These are phyloP conservation scores for Eumaeus atala DNA, from an alignment of 1,140 invertebrate species.

Conservation along the genomic window DNA sequence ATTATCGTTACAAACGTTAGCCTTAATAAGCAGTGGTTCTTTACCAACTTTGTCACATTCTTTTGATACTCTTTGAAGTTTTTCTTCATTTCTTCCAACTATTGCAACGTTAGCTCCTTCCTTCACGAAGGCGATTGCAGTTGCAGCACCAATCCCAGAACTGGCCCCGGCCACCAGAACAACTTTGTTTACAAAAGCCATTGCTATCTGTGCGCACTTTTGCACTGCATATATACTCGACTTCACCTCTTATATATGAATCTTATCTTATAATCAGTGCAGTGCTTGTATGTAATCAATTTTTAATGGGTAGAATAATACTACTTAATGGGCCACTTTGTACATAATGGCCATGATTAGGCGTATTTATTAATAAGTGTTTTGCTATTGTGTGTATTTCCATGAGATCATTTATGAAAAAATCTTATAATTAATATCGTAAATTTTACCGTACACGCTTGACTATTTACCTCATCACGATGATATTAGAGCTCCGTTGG, in stretches of 20 bases:
- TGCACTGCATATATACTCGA: neutral
- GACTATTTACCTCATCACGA: no score
- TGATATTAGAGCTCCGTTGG: no score
- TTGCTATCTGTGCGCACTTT: neutral
- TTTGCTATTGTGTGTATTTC: no score
- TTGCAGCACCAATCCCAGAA: constrained; percentile 20
- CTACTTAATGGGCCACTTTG: no score
- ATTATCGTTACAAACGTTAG: constrained; percentile 17
- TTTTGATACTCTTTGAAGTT: constrained; percentile 14
- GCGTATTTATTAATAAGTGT: no score
- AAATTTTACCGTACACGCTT: no score
- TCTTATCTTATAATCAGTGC: neutral
- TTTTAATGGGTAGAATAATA: no score
- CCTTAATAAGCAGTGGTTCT: constrained; percentile 17
- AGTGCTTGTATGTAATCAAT: no score
- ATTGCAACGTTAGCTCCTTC: constrained; percentile 21
- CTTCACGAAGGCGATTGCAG: constrained; percentile 18
- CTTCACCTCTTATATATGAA: neutral
- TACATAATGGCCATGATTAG: no score
- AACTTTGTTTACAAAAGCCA: constrained; percentile 19
- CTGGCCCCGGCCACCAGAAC: constrained; percentile 20
- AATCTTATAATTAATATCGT: no score
- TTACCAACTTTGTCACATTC: constrained; percentile 19
- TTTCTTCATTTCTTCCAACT: constrained; percentile 23
- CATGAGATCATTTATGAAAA: no score